Conservation (phyloP, 2,888 invertebrate species). For the Microctonus hyperodae region DNA sequence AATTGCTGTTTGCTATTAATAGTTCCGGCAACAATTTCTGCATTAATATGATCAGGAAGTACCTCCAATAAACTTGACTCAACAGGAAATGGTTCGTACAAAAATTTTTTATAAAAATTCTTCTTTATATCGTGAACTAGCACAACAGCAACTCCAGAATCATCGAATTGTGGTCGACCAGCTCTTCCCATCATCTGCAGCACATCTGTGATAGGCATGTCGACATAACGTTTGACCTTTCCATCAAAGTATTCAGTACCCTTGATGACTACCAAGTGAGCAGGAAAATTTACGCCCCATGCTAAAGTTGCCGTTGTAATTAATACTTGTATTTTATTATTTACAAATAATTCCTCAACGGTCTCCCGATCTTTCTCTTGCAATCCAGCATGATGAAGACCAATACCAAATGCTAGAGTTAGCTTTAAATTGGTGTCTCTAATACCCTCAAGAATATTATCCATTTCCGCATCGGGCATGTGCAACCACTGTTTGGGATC, state of each 20-base stretch:
- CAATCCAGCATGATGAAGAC: slow-evolving; percentile 97
- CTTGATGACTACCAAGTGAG: slow-evolving; percentile 97
- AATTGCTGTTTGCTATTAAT: slow-evolving; percentile 92
- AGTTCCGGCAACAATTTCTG: slow-evolving; percentile 95
- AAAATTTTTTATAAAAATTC: slow-evolving; percentile 98
- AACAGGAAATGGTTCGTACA: slow-evolving; percentile 99
- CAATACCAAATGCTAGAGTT: slow-evolving; percentile 95
- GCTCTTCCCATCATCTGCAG: slow-evolving; percentile 99
- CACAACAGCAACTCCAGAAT: slow-evolving; percentile 87
- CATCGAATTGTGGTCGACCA: slow-evolving; percentile 96
- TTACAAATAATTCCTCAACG: slow-evolving; percentile 93
- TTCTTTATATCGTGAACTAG: slow-evolving; percentile 97
- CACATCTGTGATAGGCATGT: slow-evolving; percentile 99
- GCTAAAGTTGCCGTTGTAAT: slow-evolving; percentile 97
- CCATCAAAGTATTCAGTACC: slow-evolving; percentile 99
- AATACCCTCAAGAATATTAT: slow-evolving; percentile 72
- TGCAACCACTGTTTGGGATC: slow-evolving; percentile 96
- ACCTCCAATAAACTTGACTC: slow-evolving; percentile 93
- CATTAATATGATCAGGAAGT: slow-evolving; percentile 95
- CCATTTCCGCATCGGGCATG: slow-evolving; percentile 86
- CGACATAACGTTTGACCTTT: slow-evolving; percentile 94
- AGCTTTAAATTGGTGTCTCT: slow-evolving; percentile 91
- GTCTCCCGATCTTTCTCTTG: slow-evolving; percentile 90
- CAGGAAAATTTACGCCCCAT: slow-evolving; percentile 99
- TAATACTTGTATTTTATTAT: slow-evolving; percentile 94